A percentile compares a stretch with the other conserved stretches of the same genome.
phyloP scores from a whole-genome alignment of 1,140 invertebrate genomes.

The Leucophenga varia region DNA sequence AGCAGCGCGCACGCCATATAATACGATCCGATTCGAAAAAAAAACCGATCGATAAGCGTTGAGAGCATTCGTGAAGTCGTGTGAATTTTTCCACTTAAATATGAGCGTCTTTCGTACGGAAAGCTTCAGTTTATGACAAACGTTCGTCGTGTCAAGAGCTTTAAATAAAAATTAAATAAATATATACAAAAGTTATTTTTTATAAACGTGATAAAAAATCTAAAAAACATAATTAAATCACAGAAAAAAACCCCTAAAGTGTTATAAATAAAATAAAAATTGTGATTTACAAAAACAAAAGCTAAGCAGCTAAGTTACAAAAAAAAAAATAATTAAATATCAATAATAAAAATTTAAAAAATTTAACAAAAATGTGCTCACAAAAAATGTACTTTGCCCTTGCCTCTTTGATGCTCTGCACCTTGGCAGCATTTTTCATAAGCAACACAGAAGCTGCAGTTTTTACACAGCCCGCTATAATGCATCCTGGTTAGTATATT shows the following conservation, averaged over 20 bases:
- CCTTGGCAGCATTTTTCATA: constrained; percentile 16
- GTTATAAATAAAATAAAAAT: too few species aligned
- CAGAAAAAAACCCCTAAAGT: too few species aligned
- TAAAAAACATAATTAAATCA: constrained; percentile 4
- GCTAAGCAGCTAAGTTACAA: too few species aligned
- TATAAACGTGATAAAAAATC: neutral
- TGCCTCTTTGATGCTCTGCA: constrained; percentile 28
- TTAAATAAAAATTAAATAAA: too few species aligned
- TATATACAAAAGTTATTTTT: too few species aligned
- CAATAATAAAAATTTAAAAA: constrained; percentile 7
- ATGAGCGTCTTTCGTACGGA: constrained; percentile 24
- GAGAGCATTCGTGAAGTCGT: constrained; percentile 2
- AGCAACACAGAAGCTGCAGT: constrained; percentile 32
- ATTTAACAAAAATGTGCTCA: constrained; percentile 34
- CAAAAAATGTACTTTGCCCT: constrained; percentile 37
- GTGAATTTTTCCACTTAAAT: constrained; percentile 24
- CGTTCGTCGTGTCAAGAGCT: constrained; percentile 31
- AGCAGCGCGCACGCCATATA: too few species aligned
- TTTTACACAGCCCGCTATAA: constrained; percentile 40
- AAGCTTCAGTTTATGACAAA: constrained; percentile 39
- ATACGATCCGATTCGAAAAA: too few species aligned
- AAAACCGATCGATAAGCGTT: too few species aligned
- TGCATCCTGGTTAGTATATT: constrained; percentile 46
- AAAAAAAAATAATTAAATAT: constrained; percentile 8
- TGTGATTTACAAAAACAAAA: too few species aligned